These are phyloP conservation scores for Semibalanus balanoides DNA, from an alignment of 1,140 invertebrate species.

Conservation along the genomic window DNA sequence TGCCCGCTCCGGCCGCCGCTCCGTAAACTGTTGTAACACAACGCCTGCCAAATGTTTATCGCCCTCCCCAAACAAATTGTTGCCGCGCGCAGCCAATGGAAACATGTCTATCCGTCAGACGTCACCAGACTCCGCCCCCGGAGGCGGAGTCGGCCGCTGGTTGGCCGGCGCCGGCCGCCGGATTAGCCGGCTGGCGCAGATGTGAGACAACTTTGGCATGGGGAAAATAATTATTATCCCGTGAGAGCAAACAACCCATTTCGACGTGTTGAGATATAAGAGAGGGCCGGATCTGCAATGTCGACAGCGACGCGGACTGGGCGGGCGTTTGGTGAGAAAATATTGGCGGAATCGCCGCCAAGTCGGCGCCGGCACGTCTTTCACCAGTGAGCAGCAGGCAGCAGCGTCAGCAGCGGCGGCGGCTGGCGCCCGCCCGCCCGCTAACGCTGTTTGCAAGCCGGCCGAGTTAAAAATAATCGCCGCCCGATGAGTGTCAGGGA, in stretches of 20 bases:
- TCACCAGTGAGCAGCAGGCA: too few relatives aligned
- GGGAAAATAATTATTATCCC: slow-evolving; percentile 1
- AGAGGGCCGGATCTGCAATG: background rate
- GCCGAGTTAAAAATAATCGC: background rate
- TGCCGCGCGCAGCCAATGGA: background rate
- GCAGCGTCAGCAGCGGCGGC: too few relatives aligned
- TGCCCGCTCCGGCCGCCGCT: background rate
- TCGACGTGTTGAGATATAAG: slow-evolving; percentile 2
- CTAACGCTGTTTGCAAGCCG: too few relatives aligned
- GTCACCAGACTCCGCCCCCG: background rate
- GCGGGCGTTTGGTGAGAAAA: background rate
- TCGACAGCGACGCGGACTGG: background rate
- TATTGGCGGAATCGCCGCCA: background rate
- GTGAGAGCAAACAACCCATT: background rate
- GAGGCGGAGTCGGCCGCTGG: background rate
- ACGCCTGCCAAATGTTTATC: background rate
- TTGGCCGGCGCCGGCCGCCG: background rate
- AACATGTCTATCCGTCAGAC: background rate
- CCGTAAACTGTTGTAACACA: background rate
- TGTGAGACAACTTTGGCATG: slow-evolving; percentile 1
- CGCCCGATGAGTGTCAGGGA: background rate
- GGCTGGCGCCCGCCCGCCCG: too few relatives aligned
- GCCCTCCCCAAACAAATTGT: slow-evolving; percentile 1
- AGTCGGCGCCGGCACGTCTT: background rate
- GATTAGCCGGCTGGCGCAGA: background rate